phyloP scores from a whole-genome alignment of 2,113 vertebrate species.

The Cyanistes caeruleus region DNA sequence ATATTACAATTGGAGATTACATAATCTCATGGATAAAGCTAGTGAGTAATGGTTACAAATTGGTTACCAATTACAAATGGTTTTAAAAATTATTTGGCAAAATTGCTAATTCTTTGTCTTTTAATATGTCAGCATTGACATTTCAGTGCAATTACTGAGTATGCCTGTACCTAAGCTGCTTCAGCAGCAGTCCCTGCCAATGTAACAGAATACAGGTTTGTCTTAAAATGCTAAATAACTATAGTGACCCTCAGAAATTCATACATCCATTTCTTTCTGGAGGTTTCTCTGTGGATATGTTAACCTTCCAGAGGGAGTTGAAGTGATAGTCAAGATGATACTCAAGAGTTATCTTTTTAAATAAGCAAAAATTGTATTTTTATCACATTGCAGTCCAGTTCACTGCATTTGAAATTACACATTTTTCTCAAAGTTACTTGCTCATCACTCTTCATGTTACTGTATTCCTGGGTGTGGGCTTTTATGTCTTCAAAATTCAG shows the following conservation, averaged over 20 bases:
- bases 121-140: not conserved
- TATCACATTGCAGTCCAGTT: not conserved
- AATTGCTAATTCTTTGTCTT: not conserved
- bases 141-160: not conserved
- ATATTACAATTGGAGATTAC: not conserved
- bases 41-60: too few relatives aligned
- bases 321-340: not conserved
- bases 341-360: not conserved
- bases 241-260: not conserved
- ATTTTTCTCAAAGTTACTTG: not conserved
- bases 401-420: not conserved
- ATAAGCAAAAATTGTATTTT: not conserved
- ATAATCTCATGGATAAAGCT: not conserved
- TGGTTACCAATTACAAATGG: not conserved
- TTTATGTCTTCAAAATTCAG: not conserved
- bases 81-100: not conserved
- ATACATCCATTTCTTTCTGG: not conserved
- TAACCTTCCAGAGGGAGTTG: not conserved
- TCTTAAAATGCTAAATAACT: not conserved
- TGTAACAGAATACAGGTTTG: not conserved
- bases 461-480: not conserved
- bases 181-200: not conserved
- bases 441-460: not conserved
- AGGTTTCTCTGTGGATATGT: not conserved
- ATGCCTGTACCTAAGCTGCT: not conserved